Evolutionary conservation across 2,113 vertebrate genomes (phyloP).

Genomic region (Halichoeres trimaculatus): DNA sequence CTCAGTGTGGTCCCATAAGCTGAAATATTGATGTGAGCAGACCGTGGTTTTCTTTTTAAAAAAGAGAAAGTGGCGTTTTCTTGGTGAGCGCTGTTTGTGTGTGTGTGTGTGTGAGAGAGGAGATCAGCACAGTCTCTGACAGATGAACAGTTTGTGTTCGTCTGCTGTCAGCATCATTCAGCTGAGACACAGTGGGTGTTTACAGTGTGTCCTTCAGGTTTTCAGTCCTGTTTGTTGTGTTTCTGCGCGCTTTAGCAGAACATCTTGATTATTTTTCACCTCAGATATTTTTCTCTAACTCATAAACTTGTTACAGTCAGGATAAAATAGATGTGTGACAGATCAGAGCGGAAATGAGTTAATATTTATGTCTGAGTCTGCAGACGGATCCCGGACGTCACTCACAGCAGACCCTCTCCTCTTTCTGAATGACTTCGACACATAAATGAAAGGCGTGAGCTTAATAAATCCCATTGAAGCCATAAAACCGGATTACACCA

Average conservation of each 20-base stretch:
- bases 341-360: no score
- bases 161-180: conserved; percentile 5
- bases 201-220: background rate
- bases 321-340: no score
- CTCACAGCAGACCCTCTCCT: background rate
- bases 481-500: background rate
- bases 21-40: conserved; percentile 62
- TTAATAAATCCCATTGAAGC: background rate
- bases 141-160: conserved; percentile 3
- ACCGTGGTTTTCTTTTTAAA: background rate
- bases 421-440: background rate
- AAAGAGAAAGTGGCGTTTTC: background rate
- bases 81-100: background rate
- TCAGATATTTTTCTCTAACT: no score
- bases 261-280: no score
- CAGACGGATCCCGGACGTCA: no score
- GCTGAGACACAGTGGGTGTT: background rate
- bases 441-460: background rate
- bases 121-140: conserved; percentile 22
- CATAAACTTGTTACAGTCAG: no score
- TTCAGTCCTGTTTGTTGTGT: background rate
- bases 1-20: conserved; percentile 33
- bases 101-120: background rate
- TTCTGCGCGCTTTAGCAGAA: background rate
- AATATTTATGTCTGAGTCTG: no score